Conservation (phyloP, 2,888 invertebrate species). For the Herminia tarsipennalis region DNA sequence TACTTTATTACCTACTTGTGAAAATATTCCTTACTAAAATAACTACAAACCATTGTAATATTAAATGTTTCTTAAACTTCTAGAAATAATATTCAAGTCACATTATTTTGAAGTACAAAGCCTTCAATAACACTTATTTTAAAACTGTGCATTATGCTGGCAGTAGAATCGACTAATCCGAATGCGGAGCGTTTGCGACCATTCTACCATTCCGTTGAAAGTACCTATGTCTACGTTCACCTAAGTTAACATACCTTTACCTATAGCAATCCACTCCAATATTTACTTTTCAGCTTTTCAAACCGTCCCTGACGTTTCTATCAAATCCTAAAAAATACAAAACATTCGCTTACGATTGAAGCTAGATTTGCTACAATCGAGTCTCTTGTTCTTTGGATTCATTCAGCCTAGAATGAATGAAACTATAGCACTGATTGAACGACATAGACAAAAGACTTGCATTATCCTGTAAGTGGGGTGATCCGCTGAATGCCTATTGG, state of each 20-base stretch:
- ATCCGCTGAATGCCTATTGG: slow-evolving; percentile 62
- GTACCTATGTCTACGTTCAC: slow-evolving; percentile 30
- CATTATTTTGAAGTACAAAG: too few relatives aligned
- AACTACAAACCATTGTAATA: too few relatives aligned
- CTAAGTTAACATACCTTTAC: slow-evolving; percentile 9
- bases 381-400: slow-evolving; percentile 52
- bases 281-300: slow-evolving; percentile 35
- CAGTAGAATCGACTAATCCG: slow-evolving; percentile 20
- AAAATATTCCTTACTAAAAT: too few relatives aligned
- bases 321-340: slow-evolving; percentile 40
- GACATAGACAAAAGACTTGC: slow-evolving; percentile 67
- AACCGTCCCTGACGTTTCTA: slow-evolving; percentile 21
- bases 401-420: slow-evolving; percentile 56
- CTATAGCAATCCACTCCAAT: slow-evolving; percentile 25
- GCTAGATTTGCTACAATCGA: slow-evolving; percentile 43
- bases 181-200: slow-evolving; percentile 18
- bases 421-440: slow-evolving; percentile 57
- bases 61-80: too few relatives aligned
- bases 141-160: slow-evolving; percentile 4
- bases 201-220: slow-evolving; percentile 31
- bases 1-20: too few relatives aligned
- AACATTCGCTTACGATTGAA: slow-evolving; percentile 40
- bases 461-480: slow-evolving; percentile 65
- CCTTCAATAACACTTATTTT: not conserved
- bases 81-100: too few relatives aligned